Percentiles rank a stretch among this genome's conserved stretches.
Conservation (phyloP, 2,113 vertebrate genomes). For the Octodon degus region DNA sequence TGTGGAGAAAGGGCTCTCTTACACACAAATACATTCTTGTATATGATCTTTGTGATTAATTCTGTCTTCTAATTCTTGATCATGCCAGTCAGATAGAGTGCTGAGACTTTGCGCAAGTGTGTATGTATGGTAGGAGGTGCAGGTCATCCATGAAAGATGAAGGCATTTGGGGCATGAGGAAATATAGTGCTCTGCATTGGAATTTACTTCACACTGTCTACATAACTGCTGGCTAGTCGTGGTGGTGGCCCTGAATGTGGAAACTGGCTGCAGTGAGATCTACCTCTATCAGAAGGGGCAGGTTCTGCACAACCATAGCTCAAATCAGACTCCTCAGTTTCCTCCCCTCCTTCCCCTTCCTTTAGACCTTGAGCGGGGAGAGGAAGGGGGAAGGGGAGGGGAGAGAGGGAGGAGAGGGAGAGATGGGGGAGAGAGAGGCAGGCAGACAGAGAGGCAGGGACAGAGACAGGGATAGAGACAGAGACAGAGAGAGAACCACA, state of each 20-base stretch:
- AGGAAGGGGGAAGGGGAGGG: too few species aligned
- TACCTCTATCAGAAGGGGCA: background rate
- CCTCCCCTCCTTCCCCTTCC: background rate
- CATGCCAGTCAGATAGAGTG: background rate
- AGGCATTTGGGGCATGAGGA: background rate
- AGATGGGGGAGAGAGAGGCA: background rate
- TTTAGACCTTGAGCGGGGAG: background rate
- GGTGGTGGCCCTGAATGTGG: fast-evolving
- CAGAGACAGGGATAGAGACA: background rate
- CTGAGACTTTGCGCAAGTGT: background rate
- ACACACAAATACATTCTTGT: background rate
- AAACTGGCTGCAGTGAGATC: background rate
- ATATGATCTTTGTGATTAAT: background rate
- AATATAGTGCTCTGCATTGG: background rate
- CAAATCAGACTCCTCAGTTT: background rate
- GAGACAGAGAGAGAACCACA: background rate
- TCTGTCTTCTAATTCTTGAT: background rate
- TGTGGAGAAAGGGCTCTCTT: background rate
- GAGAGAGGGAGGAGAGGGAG: too few species aligned
- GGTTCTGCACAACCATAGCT: background rate
- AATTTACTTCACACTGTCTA: background rate
- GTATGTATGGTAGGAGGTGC: too few species aligned
- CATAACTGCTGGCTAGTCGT: background rate
- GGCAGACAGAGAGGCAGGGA: background rate
- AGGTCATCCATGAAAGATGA: background rate